A percentile compares a stretch with the other conserved stretches of the same genome.
Evolutionary conservation across 1,140 invertebrate species (phyloP).

Genomic region (Schlechtendalia chinensis): DNA sequence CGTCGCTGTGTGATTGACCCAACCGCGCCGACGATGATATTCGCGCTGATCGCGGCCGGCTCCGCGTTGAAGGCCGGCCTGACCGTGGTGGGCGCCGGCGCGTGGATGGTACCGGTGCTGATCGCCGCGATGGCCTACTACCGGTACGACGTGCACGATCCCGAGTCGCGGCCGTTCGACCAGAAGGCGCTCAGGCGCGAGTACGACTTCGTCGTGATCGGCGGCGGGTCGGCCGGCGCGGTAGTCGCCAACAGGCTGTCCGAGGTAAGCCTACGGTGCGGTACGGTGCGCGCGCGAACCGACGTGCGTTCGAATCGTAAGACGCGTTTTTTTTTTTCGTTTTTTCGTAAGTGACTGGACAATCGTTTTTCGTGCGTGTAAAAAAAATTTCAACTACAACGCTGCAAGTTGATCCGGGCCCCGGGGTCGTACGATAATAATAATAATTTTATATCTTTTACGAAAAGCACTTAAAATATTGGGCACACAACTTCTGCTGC

Average conservation of each 20-base stretch:
- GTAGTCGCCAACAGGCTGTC: constrained; percentile 87
- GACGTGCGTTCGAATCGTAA: too few species aligned
- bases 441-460: too few species aligned
- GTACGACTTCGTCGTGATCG: constrained; percentile 85
- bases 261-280: constrained; percentile 59
- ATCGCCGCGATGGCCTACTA: constrained; percentile 79
- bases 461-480: too few species aligned
- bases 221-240: constrained; percentile 88
- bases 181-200: constrained; percentile 61
- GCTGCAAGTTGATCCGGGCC: too few species aligned
- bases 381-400: too few species aligned
- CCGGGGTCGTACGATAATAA: too few species aligned
- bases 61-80: constrained; percentile 54
- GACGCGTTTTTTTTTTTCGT: too few species aligned
- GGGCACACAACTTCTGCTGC: too few species aligned
- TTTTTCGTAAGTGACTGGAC: too few species aligned
- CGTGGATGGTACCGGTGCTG: constrained; percentile 79
- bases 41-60: constrained; percentile 53
- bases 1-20: not conserved
- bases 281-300: too few species aligned
- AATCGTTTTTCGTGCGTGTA: too few species aligned
- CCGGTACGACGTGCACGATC: constrained; percentile 76
- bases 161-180: constrained; percentile 69
- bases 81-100: constrained; percentile 57
- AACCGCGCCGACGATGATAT: constrained; percentile 51